Evolutionary conservation across 2,113 vertebrate species (phyloP).

Genomic region (Austrofundulus limnaeus): DNA sequence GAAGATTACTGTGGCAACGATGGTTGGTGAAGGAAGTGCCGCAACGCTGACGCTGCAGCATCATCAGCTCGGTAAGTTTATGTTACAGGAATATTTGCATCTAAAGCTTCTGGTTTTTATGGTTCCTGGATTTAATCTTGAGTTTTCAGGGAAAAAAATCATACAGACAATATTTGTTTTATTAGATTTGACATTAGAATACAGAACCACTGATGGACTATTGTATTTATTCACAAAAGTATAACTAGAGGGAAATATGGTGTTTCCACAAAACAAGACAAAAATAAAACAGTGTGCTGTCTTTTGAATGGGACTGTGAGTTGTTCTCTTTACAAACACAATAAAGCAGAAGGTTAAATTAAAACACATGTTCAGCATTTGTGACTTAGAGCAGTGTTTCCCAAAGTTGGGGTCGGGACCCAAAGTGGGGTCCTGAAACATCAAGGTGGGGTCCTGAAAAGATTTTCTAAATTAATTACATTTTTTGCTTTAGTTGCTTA

Average conservation of each 20-base stretch:
- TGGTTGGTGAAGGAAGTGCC: constrained; percentile 65
- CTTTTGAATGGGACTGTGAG: too few relatives aligned
- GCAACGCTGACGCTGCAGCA: constrained; percentile 69
- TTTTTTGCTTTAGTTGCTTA: too few relatives aligned
- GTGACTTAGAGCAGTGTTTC: too few relatives aligned
- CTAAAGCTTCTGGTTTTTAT: constrained; percentile 11
- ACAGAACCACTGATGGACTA: not conserved
- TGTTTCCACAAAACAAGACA: not conserved
- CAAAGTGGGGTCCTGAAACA: too few relatives aligned
- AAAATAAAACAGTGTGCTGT: not conserved
- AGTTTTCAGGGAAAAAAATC: not conserved
- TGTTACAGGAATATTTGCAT: constrained; percentile 11
- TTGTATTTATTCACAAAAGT: not conserved
- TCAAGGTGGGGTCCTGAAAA: too few relatives aligned
- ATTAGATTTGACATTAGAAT: not conserved
- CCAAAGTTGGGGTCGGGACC: too few relatives aligned
- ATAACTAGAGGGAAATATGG: constrained; percentile 16
- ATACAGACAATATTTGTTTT: too few relatives aligned
- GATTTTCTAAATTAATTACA: too few relatives aligned
- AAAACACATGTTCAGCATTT: too few relatives aligned
- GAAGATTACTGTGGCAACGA: constrained; percentile 72
- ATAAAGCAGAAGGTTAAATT: too few relatives aligned
- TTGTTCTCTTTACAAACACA: too few relatives aligned
- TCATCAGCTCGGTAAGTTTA: constrained; percentile 66
- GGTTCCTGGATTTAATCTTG: not conserved